Base-by-base conservation (phyloP, 2,797 vertebrate genomes). In the Notolabrus celidotus region DNA sequence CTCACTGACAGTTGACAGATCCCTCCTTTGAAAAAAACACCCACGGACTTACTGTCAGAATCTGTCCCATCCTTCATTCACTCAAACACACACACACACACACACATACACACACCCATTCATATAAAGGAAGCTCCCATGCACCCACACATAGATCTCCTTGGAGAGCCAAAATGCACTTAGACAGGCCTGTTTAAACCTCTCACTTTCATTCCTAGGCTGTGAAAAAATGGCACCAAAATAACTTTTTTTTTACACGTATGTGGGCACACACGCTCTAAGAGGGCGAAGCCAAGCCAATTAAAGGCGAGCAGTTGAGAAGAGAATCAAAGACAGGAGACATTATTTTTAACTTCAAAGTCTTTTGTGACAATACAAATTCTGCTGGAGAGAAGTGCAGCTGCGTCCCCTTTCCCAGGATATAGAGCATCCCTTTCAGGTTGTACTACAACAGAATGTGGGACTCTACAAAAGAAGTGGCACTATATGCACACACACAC, bases 271-370 rank as follows among this genome's bases (percentile, higher is more conserved):
- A 56, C 23, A 71, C 33, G 31, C 7, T 47, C 9, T 29, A 19
- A 56, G 62, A 60, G 4, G 45, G 53, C 49, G 58, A 38, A 61
- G 45, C 57, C 47, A 59, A 78, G 53, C 62, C 69, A 88, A 77
- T 89, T 85, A 80, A 86, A 79, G 63, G 19, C 4, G 39, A 60
- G 70, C 19, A 66, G 27, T 73, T 55, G 23, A 52, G 49, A 80
- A 42, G 33, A 66, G 58, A 61, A 75, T 74, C 5, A 70, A 67
- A 67, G 57, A 62, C 53, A 54, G 45, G 46, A 56, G 45, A 69
- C 29, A 67, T 77, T 82, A 82, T 82, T 84, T 77, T 75, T 77
- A 87, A 82, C 81, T 86, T 86, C 79, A 88, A 87, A 88, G 82
- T 61, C 23, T 75, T 81, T 56, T 11, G 50, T 65, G 76, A 75